Conservation (phyloP, 2,113 vertebrate genomes). For the Oriolus oriolus region DNA sequence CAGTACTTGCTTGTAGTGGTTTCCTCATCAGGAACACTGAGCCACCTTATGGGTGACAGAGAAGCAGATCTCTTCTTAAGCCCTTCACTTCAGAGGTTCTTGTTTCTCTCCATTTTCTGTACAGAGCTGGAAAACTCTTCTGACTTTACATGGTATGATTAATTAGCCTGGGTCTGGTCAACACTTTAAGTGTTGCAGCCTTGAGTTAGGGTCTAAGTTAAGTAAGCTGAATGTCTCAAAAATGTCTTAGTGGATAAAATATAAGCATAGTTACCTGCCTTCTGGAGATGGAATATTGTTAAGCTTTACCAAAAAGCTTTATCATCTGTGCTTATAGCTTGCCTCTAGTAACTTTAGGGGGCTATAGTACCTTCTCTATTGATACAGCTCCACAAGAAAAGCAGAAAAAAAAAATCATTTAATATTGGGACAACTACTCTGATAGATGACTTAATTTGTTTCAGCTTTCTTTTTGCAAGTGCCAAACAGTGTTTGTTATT, state of each 20-base stretch:
- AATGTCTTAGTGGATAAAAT: background rate
- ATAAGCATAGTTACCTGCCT: background rate
- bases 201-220: background rate
- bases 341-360: background rate
- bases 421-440: background rate
- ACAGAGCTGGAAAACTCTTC: background rate
- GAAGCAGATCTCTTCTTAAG: background rate
- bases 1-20: background rate
- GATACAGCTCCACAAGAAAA: background rate
- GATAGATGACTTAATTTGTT: background rate
- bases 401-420: background rate
- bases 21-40: background rate
- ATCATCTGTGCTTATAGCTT: background rate
- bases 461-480: background rate
- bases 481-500: background rate
- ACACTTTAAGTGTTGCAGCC: background rate
- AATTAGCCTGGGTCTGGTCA: background rate
- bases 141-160: background rate
- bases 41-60: background rate
- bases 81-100: background rate
- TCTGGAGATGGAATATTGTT: background rate
- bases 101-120: background rate
- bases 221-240: background rate
- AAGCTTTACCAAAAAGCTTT: background rate
- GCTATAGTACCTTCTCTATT: background rate